Evolutionary conservation across 1,140 invertebrate species (phyloP).

Genomic region (Drosophila nasuta): DNA sequence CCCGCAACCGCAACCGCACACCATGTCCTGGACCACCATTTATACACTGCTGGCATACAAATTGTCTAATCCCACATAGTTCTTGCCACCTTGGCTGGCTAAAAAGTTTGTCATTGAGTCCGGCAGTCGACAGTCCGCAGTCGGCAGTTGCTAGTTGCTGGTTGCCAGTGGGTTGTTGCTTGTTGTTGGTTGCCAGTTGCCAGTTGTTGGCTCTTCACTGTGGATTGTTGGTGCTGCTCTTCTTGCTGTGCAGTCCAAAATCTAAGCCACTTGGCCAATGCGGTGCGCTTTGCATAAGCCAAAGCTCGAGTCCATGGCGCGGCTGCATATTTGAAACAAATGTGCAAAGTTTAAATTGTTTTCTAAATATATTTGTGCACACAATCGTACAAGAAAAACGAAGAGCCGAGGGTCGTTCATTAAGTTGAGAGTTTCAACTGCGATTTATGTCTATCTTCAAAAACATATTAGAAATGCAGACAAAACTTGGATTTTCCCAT

Average conservation of each 20-base stretch:
- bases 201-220: neutral
- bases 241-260: slow-evolving; percentile 41
- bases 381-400: slow-evolving; percentile 21
- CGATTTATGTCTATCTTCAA: neutral
- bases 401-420: neutral
- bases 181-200: neutral
- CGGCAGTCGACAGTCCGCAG: slow-evolving; percentile 16
- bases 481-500: neutral
- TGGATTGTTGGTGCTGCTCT: slow-evolving; percentile 21
- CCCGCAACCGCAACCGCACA: slow-evolving; percentile 20
- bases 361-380: slow-evolving; percentile 68
- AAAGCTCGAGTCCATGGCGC: slow-evolving; percentile 46
- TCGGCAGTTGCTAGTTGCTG: neutral
- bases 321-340: slow-evolving; percentile 79
- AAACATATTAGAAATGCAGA: neutral
- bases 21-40: slow-evolving; percentile 7
- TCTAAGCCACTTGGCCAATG: slow-evolving; percentile 72
- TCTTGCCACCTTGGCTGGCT: slow-evolving; percentile 75
- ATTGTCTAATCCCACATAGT: slow-evolving; percentile 82
- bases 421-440: neutral
- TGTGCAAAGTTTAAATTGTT: slow-evolving; percentile 83
- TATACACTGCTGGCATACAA: slow-evolving; percentile 63
- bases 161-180: neutral
- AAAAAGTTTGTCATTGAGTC: slow-evolving; percentile 71
- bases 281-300: slow-evolving; percentile 68